Evolutionary conservation across 2,888 invertebrate genomes (phyloP).

Genomic region (Catocala fraxini): DNA sequence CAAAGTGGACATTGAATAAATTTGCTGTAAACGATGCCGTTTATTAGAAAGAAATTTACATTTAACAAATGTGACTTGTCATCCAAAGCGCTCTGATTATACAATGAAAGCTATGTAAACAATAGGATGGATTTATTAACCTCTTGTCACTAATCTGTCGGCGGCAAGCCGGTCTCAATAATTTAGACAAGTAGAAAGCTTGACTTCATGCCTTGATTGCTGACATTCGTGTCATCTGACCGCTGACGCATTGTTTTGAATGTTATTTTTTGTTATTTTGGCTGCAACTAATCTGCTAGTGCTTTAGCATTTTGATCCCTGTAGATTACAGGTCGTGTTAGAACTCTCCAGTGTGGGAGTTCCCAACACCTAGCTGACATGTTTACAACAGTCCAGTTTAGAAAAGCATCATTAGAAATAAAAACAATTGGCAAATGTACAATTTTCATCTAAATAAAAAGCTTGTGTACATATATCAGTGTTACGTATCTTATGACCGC

Average conservation of each 20-base stretch:
- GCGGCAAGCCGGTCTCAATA: slow-evolving; percentile 1
- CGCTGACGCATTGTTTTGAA: slow-evolving; percentile 29
- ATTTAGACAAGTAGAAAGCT: slow-evolving; percentile 7
- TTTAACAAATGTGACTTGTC: slow-evolving; percentile 7
- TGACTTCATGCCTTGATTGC: slow-evolving; percentile 21
- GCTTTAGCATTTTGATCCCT: slow-evolving; percentile 18
- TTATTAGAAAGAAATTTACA: slow-evolving; percentile 2
- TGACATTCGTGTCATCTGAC: slow-evolving; percentile 1
- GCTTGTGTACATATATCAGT: slow-evolving; percentile 21
- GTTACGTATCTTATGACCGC: slow-evolving; percentile 37
- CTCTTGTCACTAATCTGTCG: slow-evolving; percentile 5
- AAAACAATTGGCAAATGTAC: slow-evolving; percentile 70
- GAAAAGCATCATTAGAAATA: slow-evolving; percentile 45
- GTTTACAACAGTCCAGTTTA: slow-evolving; percentile 57
- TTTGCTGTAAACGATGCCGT: background rate
- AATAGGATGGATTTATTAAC: slow-evolving; percentile 3
- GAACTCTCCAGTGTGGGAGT: slow-evolving; percentile 28
- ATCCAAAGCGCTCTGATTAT: background rate
- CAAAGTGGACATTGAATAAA: background rate
- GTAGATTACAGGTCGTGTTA: slow-evolving; percentile 19
- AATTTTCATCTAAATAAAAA: slow-evolving; percentile 61
- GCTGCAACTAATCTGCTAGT: slow-evolving; percentile 17
- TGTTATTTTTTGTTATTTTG: slow-evolving; percentile 5
- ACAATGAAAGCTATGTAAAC: slow-evolving; percentile 3
- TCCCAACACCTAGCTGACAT: slow-evolving; percentile 47